Evolutionary conservation across 2,888 invertebrate species (phyloP).

Genomic region (Brachyptera risi): DNA sequence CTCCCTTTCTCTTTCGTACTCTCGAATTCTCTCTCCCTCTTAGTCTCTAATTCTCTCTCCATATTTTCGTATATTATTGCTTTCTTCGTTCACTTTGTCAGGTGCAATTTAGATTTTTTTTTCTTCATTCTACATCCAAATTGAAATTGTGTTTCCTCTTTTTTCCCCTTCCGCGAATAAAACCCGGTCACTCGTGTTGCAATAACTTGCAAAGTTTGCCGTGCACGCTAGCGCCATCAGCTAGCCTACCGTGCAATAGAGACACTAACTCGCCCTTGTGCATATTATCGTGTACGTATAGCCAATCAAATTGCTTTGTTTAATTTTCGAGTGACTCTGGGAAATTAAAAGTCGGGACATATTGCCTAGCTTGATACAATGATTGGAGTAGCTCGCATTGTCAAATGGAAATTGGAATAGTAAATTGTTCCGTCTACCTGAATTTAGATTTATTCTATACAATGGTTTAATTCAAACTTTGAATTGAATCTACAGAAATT

Average conservation of each 20-base stretch:
- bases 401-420: neutral
- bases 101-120: no score
- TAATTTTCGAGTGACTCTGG: neutral
- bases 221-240: constrained; percentile 2
- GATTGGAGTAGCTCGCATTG: neutral
- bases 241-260: constrained; percentile 14
- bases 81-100: neutral
- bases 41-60: no score
- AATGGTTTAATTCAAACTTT: neutral
- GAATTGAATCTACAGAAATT: neutral
- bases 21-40: no score
- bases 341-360: constrained; percentile 9
- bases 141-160: constrained; percentile 21
- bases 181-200: constrained; percentile 19
- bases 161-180: constrained; percentile 14
- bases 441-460: neutral
- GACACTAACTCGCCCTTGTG: constrained; percentile 16
- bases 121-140: constrained; percentile 12
- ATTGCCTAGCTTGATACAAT: neutral
- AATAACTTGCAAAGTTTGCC: constrained; percentile 19
- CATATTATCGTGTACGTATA: no score
- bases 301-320: neutral
- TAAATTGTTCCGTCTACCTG: neutral
- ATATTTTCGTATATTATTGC: no score
- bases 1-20: no score